phyloP scores from a whole-genome alignment of 2,888 invertebrate species.

The Aleiodes testaceus region DNA sequence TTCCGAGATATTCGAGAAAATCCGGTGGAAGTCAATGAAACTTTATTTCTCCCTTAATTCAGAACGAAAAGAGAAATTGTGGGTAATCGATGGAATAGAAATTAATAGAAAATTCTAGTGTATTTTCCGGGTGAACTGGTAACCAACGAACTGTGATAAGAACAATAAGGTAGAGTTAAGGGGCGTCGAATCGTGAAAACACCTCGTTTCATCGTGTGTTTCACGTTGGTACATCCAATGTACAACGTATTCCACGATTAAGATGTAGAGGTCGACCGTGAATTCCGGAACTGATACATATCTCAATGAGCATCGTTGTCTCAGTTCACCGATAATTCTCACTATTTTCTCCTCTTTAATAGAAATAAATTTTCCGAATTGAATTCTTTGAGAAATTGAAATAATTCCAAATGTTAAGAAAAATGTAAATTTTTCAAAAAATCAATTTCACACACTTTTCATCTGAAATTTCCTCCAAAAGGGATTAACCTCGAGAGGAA shows the following conservation, averaged over 20 bases:
- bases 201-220: slow-evolving; percentile 2
- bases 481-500: no score
- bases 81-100: neutral
- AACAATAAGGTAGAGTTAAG: slow-evolving; percentile 13
- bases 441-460: no score
- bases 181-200: slow-evolving; percentile 42
- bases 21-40: neutral
- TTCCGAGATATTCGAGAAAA: slow-evolving; percentile 1
- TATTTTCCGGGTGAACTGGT: slow-evolving; percentile 8
- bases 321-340: slow-evolving; percentile 25
- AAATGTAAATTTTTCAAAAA: no score
- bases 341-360: slow-evolving; percentile 4
- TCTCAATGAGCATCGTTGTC: slow-evolving; percentile 37
- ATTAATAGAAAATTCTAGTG: neutral
- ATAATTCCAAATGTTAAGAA: no score
- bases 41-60: neutral
- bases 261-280: slow-evolving; percentile 53
- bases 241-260: slow-evolving; percentile 54
- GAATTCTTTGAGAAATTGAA: no score
- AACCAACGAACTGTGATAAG: slow-evolving; percentile 28
- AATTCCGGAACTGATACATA: slow-evolving; percentile 48
- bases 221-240: neutral
- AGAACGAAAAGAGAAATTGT: neutral
- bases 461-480: no score
- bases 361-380: neutral